Conservation (phyloP, 2,888 invertebrate genomes). For the Parascotia fuliginaria region DNA sequence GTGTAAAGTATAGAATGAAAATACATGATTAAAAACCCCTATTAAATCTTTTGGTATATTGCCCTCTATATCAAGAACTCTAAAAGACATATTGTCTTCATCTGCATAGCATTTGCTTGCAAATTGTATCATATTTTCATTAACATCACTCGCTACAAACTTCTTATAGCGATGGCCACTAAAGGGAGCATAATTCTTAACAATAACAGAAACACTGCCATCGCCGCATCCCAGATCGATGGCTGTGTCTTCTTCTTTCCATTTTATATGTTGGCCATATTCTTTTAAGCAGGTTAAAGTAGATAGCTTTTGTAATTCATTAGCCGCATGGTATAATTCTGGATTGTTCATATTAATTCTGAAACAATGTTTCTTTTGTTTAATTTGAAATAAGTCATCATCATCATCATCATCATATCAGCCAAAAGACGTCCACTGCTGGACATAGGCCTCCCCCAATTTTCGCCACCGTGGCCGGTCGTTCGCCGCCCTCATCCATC, state of each 20-base stretch:
- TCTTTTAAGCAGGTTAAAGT: conserved; percentile 55
- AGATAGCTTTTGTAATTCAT: background rate
- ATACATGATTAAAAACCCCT: conserved; percentile 87
- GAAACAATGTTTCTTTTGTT: too few species aligned
- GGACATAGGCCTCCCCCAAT: too few species aligned
- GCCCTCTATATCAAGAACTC: conserved; percentile 85
- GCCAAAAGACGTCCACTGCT: too few species aligned
- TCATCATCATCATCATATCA: too few species aligned
- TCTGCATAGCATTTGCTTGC: conserved; percentile 84
- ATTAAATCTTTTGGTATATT: conserved; percentile 76
- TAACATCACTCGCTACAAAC: conserved; percentile 89
- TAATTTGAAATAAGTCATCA: too few species aligned
- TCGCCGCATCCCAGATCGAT: conserved; percentile 92
- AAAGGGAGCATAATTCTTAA: conserved; percentile 87
- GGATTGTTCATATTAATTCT: background rate
- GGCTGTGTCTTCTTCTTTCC: conserved; percentile 83
- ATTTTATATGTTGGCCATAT: conserved; percentile 85
- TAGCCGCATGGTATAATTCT: background rate
- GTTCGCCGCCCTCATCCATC: too few species aligned
- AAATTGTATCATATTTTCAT: conserved; percentile 89
- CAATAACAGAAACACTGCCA: conserved; percentile 87
- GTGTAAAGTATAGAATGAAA: conserved; percentile 92
- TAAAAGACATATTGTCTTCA: conserved; percentile 76
- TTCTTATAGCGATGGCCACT: conserved; percentile 68
- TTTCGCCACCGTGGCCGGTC: too few species aligned